Percentiles rank a stretch among this genome's conserved stretches.
phyloP scores from a whole-genome alignment of 2,797 vertebrate genomes.

The Eidolon dupreanum region DNA sequence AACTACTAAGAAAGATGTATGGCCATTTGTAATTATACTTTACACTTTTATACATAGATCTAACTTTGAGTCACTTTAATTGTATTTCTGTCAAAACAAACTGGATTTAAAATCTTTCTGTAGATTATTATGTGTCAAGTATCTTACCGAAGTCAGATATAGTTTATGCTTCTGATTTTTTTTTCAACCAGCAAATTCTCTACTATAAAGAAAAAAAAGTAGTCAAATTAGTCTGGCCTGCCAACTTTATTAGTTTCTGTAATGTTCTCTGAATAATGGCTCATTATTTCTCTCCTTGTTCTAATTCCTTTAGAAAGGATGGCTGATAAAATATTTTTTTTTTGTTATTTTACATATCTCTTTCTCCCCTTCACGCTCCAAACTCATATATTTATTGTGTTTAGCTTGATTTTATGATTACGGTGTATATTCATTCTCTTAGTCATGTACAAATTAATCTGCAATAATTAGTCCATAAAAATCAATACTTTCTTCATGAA shows the following conservation, averaged over 20 bases:
- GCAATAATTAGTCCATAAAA: neutral
- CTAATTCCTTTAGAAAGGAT: neutral
- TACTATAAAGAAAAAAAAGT: neutral
- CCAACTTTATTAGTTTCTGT: neutral
- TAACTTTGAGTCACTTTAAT: constrained; percentile 62
- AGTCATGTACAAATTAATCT: neutral
- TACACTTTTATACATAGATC: constrained; percentile 51
- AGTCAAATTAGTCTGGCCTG: constrained; percentile 23
- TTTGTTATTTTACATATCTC: neutral
- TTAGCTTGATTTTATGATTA: constrained; percentile 48
- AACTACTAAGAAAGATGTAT: constrained; percentile 53
- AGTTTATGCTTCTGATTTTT: constrained; percentile 44
- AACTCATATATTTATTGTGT: neutral
- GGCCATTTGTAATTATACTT: constrained; percentile 52
- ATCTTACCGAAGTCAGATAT: constrained; percentile 41
- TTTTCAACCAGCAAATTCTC: neutral
- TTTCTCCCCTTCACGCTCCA: neutral
- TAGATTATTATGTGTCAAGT: constrained; percentile 54
- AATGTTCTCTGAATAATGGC: constrained; percentile 1
- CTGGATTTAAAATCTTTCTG: constrained; percentile 68
- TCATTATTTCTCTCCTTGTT: constrained; percentile 47
- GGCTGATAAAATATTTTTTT: neutral
- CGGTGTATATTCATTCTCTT: neutral
- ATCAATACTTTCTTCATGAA: neutral
- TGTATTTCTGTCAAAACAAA: constrained; percentile 62